Percentiles rank a stretch among this genome's conserved stretches.
phyloP scores from a whole-genome alignment of 2,888 invertebrate genomes.

The Chesias legatella region DNA sequence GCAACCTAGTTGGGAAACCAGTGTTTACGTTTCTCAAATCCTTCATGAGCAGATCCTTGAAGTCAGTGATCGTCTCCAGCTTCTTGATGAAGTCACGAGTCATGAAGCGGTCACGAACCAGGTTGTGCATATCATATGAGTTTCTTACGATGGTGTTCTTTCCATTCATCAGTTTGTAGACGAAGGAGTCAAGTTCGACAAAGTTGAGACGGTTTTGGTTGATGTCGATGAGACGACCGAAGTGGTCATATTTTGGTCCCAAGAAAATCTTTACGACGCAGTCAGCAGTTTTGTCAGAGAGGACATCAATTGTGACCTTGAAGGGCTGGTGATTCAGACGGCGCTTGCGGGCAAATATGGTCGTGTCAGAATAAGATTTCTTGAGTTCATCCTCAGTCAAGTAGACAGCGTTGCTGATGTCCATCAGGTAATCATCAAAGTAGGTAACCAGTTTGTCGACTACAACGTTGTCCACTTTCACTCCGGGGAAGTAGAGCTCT shows the following conservation, averaged over 20 bases:
- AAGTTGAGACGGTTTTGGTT: conserved; percentile 82
- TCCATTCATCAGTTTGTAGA: conserved; percentile 82
- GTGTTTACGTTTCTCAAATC: conserved; percentile 76
- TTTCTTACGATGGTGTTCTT: conserved; percentile 82
- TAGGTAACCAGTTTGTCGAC: conserved; percentile 84
- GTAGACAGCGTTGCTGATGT: conserved; percentile 82
- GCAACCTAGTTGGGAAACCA: conserved; percentile 85
- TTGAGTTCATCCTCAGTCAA: conserved; percentile 70
- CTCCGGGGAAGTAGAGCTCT: conserved; percentile 82
- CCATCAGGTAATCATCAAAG: conserved; percentile 84
- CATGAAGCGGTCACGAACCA: conserved; percentile 83
- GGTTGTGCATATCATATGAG: conserved; percentile 84
- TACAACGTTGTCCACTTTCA: conserved; percentile 82
- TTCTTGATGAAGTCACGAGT: conserved; percentile 83
- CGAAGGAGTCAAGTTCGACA: conserved; percentile 83
- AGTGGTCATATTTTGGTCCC: conserved; percentile 84
- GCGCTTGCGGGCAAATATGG: conserved; percentile 78
- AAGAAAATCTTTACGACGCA: conserved; percentile 84
- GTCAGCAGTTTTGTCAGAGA: conserved; percentile 78
- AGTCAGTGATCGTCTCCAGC: conserved; percentile 75
- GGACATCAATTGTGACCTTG: conserved; percentile 76
- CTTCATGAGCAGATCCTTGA: conserved; percentile 52
- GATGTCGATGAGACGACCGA: conserved; percentile 78
- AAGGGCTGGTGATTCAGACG: conserved; percentile 85
- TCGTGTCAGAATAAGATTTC: conserved; percentile 68